These are phyloP conservation scores for Ostrea edulis DNA, from an alignment of 1,140 invertebrate genomes.

Conservation along the genomic window DNA sequence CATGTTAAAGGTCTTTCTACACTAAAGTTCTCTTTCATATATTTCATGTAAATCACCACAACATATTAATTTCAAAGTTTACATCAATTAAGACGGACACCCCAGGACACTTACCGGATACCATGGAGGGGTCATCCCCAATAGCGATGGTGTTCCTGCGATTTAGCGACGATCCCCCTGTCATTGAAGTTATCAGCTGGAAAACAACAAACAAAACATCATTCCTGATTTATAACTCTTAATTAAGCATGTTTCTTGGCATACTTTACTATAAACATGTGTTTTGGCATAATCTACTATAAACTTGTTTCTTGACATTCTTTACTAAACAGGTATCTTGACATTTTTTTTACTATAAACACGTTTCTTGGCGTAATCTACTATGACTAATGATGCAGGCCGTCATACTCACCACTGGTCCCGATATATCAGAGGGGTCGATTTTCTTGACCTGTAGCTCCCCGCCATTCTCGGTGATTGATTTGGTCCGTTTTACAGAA, in stretches of 20 bases:
- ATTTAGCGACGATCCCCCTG: constrained; percentile 63
- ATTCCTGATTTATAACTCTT: too few species aligned
- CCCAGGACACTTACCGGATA: constrained; percentile 59
- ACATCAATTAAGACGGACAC: not conserved
- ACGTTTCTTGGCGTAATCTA: too few species aligned
- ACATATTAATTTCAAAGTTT: not conserved
- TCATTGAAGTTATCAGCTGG: constrained; percentile 71
- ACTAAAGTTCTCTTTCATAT: too few species aligned
- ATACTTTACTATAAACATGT: too few species aligned
- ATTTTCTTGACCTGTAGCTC: constrained; percentile 70
- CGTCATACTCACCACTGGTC: constrained; percentile 72
- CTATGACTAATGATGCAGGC: too few species aligned
- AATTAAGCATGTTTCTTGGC: too few species aligned
- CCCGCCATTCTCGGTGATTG: constrained; percentile 67
- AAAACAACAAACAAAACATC: constrained; percentile 9
- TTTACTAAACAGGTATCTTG: too few species aligned
- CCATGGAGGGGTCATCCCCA: constrained; percentile 71
- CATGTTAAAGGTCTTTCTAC: too few species aligned
- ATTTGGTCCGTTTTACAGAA: constrained; percentile 71
- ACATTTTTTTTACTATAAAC: too few species aligned
- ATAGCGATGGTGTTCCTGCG: constrained; percentile 74
- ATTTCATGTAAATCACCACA: too few species aligned
- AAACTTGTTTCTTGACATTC: too few species aligned
- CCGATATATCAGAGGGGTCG: constrained; percentile 74
- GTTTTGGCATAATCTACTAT: too few species aligned